phyloP scores from a whole-genome alignment of 2,797 vertebrate species.

The Coregonus ussuriensis region DNA sequence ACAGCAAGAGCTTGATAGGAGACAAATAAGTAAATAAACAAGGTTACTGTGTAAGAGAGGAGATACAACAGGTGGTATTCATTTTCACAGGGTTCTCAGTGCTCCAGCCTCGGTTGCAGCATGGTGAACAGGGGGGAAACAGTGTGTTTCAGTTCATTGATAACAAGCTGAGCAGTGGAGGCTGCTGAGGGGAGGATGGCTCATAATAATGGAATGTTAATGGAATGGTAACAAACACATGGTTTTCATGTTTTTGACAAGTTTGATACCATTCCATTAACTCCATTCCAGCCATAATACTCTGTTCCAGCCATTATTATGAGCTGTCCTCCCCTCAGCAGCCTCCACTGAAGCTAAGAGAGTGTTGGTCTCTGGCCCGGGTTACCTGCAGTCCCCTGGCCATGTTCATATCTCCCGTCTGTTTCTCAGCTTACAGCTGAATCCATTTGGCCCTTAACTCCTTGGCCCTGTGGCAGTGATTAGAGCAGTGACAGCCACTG shows the following conservation, averaged over 20 bases:
- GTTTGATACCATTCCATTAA: too few relatives aligned
- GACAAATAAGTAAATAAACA: constrained; percentile 2
- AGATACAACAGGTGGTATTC: constrained; percentile 10
- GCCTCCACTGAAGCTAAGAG: background rate
- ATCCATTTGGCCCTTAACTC: constrained; percentile 39
- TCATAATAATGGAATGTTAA: too few relatives aligned
- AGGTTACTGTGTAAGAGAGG: background rate
- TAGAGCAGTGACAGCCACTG: constrained; percentile 25
- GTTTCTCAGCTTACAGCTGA: constrained; percentile 24
- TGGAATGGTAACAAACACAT: too few relatives aligned
- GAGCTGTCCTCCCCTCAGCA: too few relatives aligned
- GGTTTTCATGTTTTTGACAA: too few relatives aligned
- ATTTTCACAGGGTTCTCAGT: constrained; percentile 16
- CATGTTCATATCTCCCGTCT: constrained; percentile 47
- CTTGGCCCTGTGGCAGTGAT: constrained; percentile 25
- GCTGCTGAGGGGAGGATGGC: too few relatives aligned
- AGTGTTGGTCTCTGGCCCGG: constrained; percentile 48
- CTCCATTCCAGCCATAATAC: too few relatives aligned
- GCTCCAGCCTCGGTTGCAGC: background rate
- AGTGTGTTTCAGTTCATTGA: constrained; percentile 24
- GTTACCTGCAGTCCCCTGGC: constrained; percentile 36
- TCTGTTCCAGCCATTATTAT: too few relatives aligned
- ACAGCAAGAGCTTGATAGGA: constrained; percentile 6
- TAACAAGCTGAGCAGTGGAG: constrained; percentile 25
- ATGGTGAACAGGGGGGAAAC: background rate